phyloP scores from a whole-genome alignment of 2,888 invertebrate genomes.

The Brenthis ino region DNA sequence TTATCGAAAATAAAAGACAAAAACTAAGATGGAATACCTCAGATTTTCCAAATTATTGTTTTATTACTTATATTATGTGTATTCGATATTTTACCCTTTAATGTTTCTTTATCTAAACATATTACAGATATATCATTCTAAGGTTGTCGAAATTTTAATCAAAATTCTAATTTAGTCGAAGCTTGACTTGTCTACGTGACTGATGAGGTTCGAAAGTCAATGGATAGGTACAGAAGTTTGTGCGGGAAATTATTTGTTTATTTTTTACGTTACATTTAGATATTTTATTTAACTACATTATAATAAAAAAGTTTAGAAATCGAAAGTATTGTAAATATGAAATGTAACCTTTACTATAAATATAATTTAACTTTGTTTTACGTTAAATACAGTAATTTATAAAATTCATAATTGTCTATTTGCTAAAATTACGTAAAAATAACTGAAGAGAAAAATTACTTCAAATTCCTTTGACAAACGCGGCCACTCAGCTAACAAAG shows the following conservation, averaged over 20 bases:
- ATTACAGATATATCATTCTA: neutral
- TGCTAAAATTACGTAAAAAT: neutral
- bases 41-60: too few relatives aligned
- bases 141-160: constrained; percentile 20
- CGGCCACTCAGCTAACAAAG: too few relatives aligned
- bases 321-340: neutral
- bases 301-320: too few relatives aligned
- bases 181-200: constrained; percentile 20
- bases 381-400: neutral
- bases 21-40: too few relatives aligned
- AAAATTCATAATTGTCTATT: neutral
- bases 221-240: constrained; percentile 4
- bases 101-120: constrained; percentile 1
- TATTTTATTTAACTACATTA: too few relatives aligned
- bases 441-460: too few relatives aligned
- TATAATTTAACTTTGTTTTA: neutral
- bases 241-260: too few relatives aligned
- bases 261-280: too few relatives aligned
- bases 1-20: too few relatives aligned
- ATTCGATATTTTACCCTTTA: constrained; percentile 2
- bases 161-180: constrained; percentile 23
- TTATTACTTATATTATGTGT: too few relatives aligned
- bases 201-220: constrained; percentile 5
- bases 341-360: neutral
- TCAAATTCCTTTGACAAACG: too few relatives aligned